These are phyloP conservation scores for Metaphire vulgaris DNA, from an alignment of 1,140 invertebrate genomes.

Conservation along the genomic window DNA sequence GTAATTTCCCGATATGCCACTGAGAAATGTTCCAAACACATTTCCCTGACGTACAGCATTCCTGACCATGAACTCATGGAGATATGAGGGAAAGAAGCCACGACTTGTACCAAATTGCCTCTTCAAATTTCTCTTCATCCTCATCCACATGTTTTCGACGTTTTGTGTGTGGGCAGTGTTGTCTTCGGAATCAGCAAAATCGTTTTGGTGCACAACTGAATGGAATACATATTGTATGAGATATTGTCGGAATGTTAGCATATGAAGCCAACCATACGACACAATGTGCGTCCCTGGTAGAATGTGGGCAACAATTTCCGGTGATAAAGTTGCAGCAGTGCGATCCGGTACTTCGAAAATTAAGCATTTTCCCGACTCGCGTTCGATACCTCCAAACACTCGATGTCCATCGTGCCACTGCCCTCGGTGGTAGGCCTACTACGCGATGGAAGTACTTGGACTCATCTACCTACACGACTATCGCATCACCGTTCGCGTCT, in stretches of 20 bases:
- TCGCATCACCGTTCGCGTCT: conserved; percentile 29
- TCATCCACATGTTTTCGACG: not conserved
- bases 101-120: not conserved
- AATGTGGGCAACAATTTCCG: not conserved
- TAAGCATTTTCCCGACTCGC: not conserved
- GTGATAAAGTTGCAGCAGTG: not conserved
- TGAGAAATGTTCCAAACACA: no score
- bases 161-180: not conserved
- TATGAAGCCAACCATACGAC: not conserved
- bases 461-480: conserved; percentile 23
- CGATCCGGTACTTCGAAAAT: not conserved
- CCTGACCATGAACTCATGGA: not conserved
- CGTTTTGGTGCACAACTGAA: not conserved
- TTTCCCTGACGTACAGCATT: not conserved
- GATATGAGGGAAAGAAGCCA: not conserved
- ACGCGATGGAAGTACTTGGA: not conserved
- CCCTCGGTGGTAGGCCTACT: not conserved
- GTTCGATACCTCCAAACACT: conserved; percentile 7
- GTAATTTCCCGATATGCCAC: no score
- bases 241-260: not conserved
- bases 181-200: not conserved
- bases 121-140: not conserved
- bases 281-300: not conserved
- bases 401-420: not conserved
- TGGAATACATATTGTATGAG: not conserved